Percentiles rank a stretch among this genome's conserved stretches.
phyloP scores from a whole-genome alignment of 2,113 vertebrate genomes.

The Zeus faber region DNA sequence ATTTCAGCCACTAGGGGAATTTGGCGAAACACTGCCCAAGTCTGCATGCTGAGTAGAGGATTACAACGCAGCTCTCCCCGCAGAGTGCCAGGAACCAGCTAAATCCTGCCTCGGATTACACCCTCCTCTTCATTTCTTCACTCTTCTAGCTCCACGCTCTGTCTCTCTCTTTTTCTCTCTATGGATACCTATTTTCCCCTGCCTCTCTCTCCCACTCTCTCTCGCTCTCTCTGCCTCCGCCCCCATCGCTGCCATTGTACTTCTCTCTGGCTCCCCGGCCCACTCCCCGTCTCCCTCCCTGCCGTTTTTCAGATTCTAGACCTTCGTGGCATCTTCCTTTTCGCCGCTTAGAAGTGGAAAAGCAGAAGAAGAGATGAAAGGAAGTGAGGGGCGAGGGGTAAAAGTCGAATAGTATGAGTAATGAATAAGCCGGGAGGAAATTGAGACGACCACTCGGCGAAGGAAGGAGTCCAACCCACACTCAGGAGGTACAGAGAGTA shows the following conservation, averaged over 20 bases:
- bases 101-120: conserved; percentile 67
- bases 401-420: conserved; percentile 9
- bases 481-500: too few species aligned
- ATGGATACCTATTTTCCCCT: conserved; percentile 8
- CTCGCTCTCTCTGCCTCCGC: conserved; percentile 14
- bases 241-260: too few species aligned
- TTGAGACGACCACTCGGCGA: too few species aligned
- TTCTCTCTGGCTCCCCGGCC: conserved; percentile 4
- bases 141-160: conserved; percentile 4
- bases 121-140: conserved; percentile 40
- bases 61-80: conserved; percentile 55
- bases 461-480: too few species aligned
- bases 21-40: conserved; percentile 55
- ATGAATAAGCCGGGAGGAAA: too few species aligned
- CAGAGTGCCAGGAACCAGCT: conserved; percentile 55
- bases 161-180: conserved; percentile 16
- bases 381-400: not conserved
- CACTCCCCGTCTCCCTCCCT: not conserved
- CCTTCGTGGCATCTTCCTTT: conserved; percentile 31
- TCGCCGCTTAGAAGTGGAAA: conserved; percentile 8
- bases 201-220: conserved; percentile 4
- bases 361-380: not conserved
- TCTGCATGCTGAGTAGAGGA: conserved; percentile 65
- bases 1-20: conserved; percentile 46
- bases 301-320: conserved; percentile 25